These are phyloP conservation scores for Drosophila meridionalis DNA, from an alignment of 2,888 invertebrate species.

Conservation along the genomic window DNA sequence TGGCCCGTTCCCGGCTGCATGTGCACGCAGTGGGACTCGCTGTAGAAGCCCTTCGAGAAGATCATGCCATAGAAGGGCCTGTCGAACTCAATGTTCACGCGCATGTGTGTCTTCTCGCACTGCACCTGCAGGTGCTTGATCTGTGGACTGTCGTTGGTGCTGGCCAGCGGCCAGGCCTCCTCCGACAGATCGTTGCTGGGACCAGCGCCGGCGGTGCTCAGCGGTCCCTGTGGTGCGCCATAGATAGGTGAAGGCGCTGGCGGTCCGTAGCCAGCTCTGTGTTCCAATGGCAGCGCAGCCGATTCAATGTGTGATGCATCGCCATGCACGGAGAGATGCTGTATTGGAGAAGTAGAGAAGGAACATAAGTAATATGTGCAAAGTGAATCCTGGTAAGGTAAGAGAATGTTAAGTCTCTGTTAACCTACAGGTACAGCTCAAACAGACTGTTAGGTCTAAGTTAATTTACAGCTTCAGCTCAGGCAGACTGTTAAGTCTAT, in stretches of 20 bases:
- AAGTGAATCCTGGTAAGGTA: too few species aligned
- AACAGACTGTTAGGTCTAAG: too few species aligned
- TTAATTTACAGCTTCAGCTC: too few species aligned
- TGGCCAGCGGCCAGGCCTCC: conserved; percentile 95
- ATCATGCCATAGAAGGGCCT: conserved; percentile 98
- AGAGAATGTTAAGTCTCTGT: background rate
- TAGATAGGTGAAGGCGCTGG: conserved; percentile 86
- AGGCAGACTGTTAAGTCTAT: background rate
- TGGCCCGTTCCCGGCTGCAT: conserved; percentile 96
- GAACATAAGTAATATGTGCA: background rate
- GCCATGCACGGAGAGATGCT: conserved; percentile 89
- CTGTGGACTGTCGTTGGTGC: conserved; percentile 94
- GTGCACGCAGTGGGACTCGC: conserved; percentile 96
- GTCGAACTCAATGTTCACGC: conserved; percentile 97
- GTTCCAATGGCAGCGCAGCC: conserved; percentile 92
- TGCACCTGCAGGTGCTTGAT: conserved; percentile 97
- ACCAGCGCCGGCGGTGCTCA: conserved; percentile 77
- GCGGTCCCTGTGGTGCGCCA: conserved; percentile 83
- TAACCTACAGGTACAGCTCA: background rate
- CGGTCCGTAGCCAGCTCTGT: conserved; percentile 91
- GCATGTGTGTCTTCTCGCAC: conserved; percentile 98
- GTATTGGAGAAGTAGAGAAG: conserved; percentile 69
- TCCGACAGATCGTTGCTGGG: conserved; percentile 87
- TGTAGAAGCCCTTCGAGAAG: conserved; percentile 97
- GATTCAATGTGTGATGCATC: conserved; percentile 92